These are phyloP conservation scores for Acleris literana DNA, from an alignment of 2,888 invertebrate species.

Conservation along the genomic window DNA sequence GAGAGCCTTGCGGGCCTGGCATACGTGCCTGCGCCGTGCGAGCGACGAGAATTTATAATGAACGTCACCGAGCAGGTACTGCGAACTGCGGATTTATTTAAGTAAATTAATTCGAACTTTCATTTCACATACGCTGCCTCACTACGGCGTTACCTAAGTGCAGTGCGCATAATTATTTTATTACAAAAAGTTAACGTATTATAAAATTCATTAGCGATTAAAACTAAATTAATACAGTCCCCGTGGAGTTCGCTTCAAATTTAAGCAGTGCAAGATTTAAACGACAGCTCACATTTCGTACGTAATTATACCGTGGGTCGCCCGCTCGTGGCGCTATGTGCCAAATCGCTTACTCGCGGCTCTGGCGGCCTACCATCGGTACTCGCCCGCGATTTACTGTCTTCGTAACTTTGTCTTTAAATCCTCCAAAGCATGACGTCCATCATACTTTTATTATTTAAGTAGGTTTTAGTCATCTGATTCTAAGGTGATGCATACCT, in stretches of 20 bases:
- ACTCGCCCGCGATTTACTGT: slow-evolving; percentile 20
- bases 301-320: slow-evolving; percentile 77
- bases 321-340: slow-evolving; percentile 73
- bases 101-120: slow-evolving; percentile 33
- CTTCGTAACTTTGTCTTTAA: neutral
- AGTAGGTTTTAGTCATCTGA: too few relatives aligned
- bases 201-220: slow-evolving; percentile 49
- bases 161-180: slow-evolving; percentile 30
- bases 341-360: slow-evolving; percentile 80
- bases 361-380: slow-evolving; percentile 61
- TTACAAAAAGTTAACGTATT: slow-evolving; percentile 31
- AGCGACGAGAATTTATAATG: slow-evolving; percentile 35
- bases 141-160: slow-evolving; percentile 17
- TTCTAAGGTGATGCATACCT: too few relatives aligned
- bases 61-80: slow-evolving; percentile 31
- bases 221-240: slow-evolving; percentile 74
- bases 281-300: slow-evolving; percentile 77
- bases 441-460: neutral
- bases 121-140: slow-evolving; percentile 21
- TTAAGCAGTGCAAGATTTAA: slow-evolving; percentile 80
- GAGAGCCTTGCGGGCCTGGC: slow-evolving; percentile 28
- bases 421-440: neutral
- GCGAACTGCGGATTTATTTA: slow-evolving; percentile 30
- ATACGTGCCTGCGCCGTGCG: slow-evolving; percentile 17
- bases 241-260: slow-evolving; percentile 72